Base-by-base conservation (phyloP, 2,797 vertebrate genomes). In the Rachycentron canadum region DNA sequence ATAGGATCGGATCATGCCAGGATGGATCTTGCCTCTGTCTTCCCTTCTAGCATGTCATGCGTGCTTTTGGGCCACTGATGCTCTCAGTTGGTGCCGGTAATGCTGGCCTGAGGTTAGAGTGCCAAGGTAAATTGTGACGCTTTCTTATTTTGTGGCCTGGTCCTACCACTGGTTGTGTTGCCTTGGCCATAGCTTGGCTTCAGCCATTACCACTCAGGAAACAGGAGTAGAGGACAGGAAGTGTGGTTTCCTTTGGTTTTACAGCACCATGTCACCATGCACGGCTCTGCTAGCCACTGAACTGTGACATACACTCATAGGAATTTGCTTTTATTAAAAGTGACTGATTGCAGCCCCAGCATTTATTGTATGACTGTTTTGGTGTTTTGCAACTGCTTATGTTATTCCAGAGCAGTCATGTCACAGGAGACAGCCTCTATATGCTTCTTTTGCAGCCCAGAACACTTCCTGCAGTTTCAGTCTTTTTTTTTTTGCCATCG, bases 161-260 rank as follows among this genome's bases (percentile, higher is more conserved):
- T 82, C 82, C 64, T 67, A 66, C 80, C 69, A 57, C 77, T 43
- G 78, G 58, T 74, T 61, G 56, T 57, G 53, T 38, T 78, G 76
- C 73, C 65, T 53, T 61, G 77, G 87, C 50, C 7, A n/a, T 61
- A 68, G 71, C 70, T 82, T 71, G 83, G 86, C 87, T 64, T 72
- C 58, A 62, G 56, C 66, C 73, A 45, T 72, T 60, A 78, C 74
- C 9, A 57, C 82, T 74, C 64, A n/a, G 79, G 81, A 85, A 86
- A 86, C 82, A 64, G 75, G 77, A 91, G 90, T 63, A 69, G 60
- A 82, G 71, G 69, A 76, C 83, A 83, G 89, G 89, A 93, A 93
- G 84, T 73, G 74, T 71, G 76, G 76, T 91, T 92, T 93, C 89
- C 91, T 82, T 78, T 86, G 70, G 74, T 84, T 91, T 86, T 82